Percentiles rank a stretch among this genome's conserved stretches.
phyloP scores from a whole-genome alignment of 2,113 vertebrate species.

The Macrotus californicus region DNA sequence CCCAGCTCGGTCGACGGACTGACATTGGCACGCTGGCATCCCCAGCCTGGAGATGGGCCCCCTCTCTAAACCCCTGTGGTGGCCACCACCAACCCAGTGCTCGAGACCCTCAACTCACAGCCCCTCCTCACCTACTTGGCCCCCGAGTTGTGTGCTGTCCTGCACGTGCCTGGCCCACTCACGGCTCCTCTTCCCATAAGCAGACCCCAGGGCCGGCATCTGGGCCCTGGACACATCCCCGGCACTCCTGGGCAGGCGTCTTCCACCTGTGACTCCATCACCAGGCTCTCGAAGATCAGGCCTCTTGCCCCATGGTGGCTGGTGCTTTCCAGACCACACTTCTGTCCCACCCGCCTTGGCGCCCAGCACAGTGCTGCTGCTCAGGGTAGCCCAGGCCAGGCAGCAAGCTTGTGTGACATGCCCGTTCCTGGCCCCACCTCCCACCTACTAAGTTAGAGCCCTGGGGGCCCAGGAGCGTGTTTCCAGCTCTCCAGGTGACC shows the following conservation, averaged over 20 bases:
- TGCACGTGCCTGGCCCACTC: accelerated
- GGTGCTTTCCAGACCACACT: accelerated
- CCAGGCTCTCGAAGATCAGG: too few relatives aligned
- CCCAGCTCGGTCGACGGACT: neutral
- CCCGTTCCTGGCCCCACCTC: accelerated
- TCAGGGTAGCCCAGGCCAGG: neutral
- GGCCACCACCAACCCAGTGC: accelerated
- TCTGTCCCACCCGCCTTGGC: neutral
- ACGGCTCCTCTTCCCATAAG: accelerated
- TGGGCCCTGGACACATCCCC: neutral
- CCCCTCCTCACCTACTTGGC: neutral
- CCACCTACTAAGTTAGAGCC: neutral
- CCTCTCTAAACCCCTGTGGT: accelerated
- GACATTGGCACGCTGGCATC: neutral
- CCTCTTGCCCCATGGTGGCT: neutral
- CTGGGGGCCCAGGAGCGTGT: neutral
- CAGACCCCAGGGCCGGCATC: too few relatives aligned
- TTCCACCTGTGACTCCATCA: accelerated
- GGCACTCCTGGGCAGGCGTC: accelerated
- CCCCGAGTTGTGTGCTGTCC: neutral
- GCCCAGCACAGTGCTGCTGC: too few relatives aligned
- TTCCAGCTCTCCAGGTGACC: neutral
- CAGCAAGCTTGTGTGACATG: neutral
- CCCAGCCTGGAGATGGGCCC: accelerated
- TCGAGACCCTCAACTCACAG: neutral